These are phyloP conservation scores for Protosalanx chinensis DNA, from an alignment of 2,797 vertebrate genomes.

Conservation along the genomic window DNA sequence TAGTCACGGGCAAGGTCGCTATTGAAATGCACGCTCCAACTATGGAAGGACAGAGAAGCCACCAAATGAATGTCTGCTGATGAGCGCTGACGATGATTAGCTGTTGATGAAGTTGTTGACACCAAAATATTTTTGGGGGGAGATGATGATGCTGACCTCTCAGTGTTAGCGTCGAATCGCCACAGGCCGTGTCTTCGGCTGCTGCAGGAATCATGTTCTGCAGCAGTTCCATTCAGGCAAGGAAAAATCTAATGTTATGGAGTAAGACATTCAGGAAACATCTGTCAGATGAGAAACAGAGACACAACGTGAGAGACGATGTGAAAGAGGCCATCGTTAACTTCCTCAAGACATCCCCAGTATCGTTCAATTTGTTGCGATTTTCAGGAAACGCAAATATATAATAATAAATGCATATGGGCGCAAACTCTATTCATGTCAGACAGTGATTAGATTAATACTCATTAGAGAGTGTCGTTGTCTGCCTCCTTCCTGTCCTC, in stretches of 20 bases:
- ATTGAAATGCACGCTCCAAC: not conserved
- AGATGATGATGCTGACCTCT: too few species aligned
- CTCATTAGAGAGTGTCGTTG: slow-evolving; percentile 85
- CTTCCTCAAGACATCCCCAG: slow-evolving; percentile 25
- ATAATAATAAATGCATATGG: too few species aligned
- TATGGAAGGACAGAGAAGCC: too few species aligned
- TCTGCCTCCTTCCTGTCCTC: slow-evolving; percentile 75
- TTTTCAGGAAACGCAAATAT: slow-evolving; percentile 76
- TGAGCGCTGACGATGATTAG: slow-evolving; percentile 44
- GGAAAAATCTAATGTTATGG: not conserved
- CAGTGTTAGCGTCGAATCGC: too few species aligned
- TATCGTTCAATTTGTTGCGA: slow-evolving; percentile 55
- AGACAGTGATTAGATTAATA: slow-evolving; percentile 86
- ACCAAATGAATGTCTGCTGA: slow-evolving; percentile 43
- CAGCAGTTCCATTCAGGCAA: too few species aligned
- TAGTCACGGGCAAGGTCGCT: slow-evolving; percentile 56
- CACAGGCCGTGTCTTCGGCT: too few species aligned
- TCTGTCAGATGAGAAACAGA: not conserved
- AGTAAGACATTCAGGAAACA: not conserved
- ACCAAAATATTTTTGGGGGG: too few species aligned
- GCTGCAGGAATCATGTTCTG: not conserved
- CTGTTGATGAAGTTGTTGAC: too few species aligned
- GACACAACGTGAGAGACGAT: slow-evolving; percentile 11
- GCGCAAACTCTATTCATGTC: slow-evolving; percentile 74
- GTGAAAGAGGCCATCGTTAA: slow-evolving; percentile 36